A percentile compares a stretch with the other conserved stretches of the same genome.
phyloP scores from a whole-genome alignment of 2,113 vertebrate species.

The Alethe castanea region DNA sequence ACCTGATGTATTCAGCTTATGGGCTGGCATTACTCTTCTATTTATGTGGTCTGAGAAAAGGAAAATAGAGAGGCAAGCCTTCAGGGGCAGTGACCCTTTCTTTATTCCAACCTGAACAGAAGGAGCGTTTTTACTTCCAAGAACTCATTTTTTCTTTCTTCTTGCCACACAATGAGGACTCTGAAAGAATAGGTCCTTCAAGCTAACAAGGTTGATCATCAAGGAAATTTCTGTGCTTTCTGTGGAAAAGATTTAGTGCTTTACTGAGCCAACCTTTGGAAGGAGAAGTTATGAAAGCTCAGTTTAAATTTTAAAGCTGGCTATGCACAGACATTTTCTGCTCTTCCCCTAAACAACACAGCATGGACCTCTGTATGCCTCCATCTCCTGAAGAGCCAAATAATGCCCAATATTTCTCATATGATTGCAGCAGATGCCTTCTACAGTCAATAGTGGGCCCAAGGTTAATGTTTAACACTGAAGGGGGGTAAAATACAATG shows the following conservation, averaged over 20 bases:
- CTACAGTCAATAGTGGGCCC: background rate
- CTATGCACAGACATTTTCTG: background rate
- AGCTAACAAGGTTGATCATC: constrained; percentile 55
- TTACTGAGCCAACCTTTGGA: background rate
- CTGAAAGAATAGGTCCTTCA: background rate
- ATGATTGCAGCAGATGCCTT: constrained; percentile 20
- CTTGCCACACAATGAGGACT: constrained; percentile 15
- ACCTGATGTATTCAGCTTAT: constrained; percentile 8
- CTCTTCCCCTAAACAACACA: background rate
- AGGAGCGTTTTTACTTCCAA: constrained; percentile 41
- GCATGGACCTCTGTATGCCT: background rate
- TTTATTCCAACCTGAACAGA: constrained; percentile 55
- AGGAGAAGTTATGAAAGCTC: constrained; percentile 1
- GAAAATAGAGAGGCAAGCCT: constrained; percentile 20
- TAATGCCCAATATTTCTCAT: background rate
- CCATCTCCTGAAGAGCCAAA: constrained; percentile 9
- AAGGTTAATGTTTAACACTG: constrained; percentile 28
- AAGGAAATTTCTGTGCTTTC: constrained; percentile 26
- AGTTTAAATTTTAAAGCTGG: background rate
- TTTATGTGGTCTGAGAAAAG: constrained; percentile 46
- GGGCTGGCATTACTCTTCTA: constrained; percentile 14
- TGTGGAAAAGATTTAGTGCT: constrained; percentile 35
- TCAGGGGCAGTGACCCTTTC: constrained; percentile 39
- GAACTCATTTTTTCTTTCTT: constrained; percentile 44
- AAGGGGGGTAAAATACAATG: background rate